Base-by-base conservation (phyloP, 2,113 vertebrate species). In the Uria lomvia region DNA sequence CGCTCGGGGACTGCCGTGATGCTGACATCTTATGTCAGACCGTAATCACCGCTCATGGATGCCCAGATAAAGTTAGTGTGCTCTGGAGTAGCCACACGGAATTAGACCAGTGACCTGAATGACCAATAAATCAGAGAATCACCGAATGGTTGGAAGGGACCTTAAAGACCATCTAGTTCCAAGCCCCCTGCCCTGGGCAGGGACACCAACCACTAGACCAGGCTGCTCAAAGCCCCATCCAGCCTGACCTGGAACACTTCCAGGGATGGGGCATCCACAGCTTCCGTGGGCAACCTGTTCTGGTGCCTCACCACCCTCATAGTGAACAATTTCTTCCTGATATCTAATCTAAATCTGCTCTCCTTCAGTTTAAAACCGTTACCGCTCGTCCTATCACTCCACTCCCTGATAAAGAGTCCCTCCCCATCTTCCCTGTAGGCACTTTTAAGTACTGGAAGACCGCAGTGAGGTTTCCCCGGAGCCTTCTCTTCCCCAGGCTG, bases 11-110 rank as follows among this genome's bases (percentile, higher is more conserved):
- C 43, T 5, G 66, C n/a, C n/a, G 8, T 16, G 6, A 14, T 6
- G 3, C 12, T 47, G 43, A 5, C 27, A 0, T 2, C 6, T 21
- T 19, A 1, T 4, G 7, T n/a, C 36, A 42, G 23, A 9, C 27
- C 15, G 1, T 13, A 9, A 4, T 19, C 7, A 29, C 15, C 36
- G 42, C 49, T 65, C 32, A 7, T 13, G 14, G 5, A 6, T 11
- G 20, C 22, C 60, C 26, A 0, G 5, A 1, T 8, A 55, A 42
- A 30, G 67, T 75, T n/a, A 12, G 24, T 17, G 2, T 5, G 15
- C 7, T 4, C 29, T 20, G 62, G n/a, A 72, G 15, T 22, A 60
- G 38, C 32, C 56, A 20, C 45, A 7, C 30, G 3, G 15, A 42
- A 20, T 59, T 32, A 16, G 34, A 34, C 23, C 23, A 8, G 21